These are phyloP conservation scores for Drosophila arizonae DNA, from an alignment of 1,140 invertebrate genomes.

Conservation along the genomic window DNA sequence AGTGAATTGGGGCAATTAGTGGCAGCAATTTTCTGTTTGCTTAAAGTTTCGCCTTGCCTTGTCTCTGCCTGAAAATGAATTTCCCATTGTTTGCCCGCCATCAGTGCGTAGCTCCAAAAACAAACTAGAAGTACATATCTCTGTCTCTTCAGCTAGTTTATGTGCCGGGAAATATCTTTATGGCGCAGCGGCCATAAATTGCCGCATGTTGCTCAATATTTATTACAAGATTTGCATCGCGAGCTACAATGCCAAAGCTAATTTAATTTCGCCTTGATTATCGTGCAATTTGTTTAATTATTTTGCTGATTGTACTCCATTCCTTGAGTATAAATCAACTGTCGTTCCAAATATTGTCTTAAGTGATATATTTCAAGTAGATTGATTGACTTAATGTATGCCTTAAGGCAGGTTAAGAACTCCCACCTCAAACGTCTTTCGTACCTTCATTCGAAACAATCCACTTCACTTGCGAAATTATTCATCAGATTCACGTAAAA, in stretches of 20 bases:
- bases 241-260: slow-evolving; percentile 7
- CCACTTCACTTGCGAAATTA: no score
- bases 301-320: slow-evolving; percentile 16
- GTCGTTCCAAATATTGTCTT: not conserved
- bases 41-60: slow-evolving; percentile 54
- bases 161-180: slow-evolving; percentile 10
- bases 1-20: slow-evolving; percentile 77
- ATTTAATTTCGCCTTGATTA: slow-evolving; percentile 35
- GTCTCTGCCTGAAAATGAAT: slow-evolving; percentile 3
- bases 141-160: not conserved
- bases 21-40: slow-evolving; percentile 77
- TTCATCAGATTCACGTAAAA: no score
- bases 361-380: no score
- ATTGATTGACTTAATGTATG: no score
- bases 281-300: slow-evolving; percentile 45
- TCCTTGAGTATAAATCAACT: slow-evolving; percentile 11
- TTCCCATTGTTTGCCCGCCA: slow-evolving; percentile 41
- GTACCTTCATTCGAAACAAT: no score
- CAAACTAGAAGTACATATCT: not conserved
- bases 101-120: slow-evolving; percentile 33
- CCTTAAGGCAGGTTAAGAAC: no score
- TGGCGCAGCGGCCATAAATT: not conserved
- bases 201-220: slow-evolving; percentile 6
- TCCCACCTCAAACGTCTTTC: no score
- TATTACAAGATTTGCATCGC: slow-evolving; percentile 19